These are phyloP conservation scores for Halichoeres trimaculatus DNA, from an alignment of 2,113 vertebrate genomes.

Conservation along the genomic window DNA sequence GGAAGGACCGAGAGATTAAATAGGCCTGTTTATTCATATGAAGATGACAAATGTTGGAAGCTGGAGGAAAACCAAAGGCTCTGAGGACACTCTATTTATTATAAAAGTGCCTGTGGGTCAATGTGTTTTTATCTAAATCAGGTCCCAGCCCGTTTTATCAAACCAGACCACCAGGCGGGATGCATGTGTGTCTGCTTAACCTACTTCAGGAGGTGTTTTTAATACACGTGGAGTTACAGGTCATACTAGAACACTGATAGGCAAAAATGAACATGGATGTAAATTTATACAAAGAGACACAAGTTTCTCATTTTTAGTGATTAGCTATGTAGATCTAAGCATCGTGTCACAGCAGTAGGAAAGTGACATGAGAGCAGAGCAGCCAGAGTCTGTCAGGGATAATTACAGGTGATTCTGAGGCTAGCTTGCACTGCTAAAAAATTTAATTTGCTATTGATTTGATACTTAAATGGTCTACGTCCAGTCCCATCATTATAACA, in stretches of 20 bases:
- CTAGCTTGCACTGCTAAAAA: slow-evolving; percentile 84
- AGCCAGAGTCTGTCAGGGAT: slow-evolving; percentile 81
- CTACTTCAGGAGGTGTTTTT: slow-evolving; percentile 63
- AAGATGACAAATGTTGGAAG: slow-evolving; percentile 81
- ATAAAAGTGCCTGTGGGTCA: slow-evolving; percentile 77
- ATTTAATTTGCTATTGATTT: slow-evolving; percentile 88
- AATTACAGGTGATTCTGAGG: slow-evolving; percentile 84
- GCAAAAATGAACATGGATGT: slow-evolving; percentile 3
- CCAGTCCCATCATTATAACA: slow-evolving; percentile 83
- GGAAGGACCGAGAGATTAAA: slow-evolving; percentile 78
- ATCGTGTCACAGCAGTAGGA: slow-evolving; percentile 24
- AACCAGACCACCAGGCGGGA: slow-evolving; percentile 57
- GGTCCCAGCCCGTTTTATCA: slow-evolving; percentile 70
- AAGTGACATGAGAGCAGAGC: slow-evolving; percentile 76
- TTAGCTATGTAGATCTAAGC: slow-evolving; percentile 17
- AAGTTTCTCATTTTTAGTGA: slow-evolving; percentile 22
- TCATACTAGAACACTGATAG: slow-evolving; percentile 15
- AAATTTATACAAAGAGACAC: background rate
- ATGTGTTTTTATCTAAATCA: slow-evolving; percentile 80
- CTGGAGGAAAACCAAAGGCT: slow-evolving; percentile 67
- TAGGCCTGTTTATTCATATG: slow-evolving; percentile 82
- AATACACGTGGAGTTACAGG: slow-evolving; percentile 46
- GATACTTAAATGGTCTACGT: slow-evolving; percentile 83
- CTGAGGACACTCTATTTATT: slow-evolving; percentile 78
- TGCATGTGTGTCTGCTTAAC: slow-evolving; percentile 63